Evolutionary conservation across 1,140 invertebrate species (phyloP).

Genomic region (Caerostris darwini): DNA sequence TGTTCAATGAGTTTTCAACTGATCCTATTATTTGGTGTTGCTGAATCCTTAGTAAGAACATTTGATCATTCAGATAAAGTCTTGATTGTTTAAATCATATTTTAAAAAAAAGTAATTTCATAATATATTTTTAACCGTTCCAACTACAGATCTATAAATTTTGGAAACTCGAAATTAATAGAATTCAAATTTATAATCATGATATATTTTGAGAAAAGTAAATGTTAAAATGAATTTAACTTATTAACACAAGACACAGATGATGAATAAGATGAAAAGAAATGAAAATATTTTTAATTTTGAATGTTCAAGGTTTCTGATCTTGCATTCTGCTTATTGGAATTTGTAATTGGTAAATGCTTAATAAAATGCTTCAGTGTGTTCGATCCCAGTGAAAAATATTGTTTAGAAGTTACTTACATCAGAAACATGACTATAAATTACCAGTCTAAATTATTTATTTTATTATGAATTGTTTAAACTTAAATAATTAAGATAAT

Average conservation of each 20-base stretch:
- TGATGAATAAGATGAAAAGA: background rate
- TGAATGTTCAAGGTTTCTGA: too few relatives aligned
- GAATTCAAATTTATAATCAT: too few relatives aligned
- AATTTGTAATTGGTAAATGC: background rate
- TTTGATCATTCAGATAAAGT: background rate
- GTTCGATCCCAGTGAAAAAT: background rate
- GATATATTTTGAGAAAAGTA: too few relatives aligned
- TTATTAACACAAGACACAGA: background rate
- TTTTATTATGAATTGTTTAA: background rate
- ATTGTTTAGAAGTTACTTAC: background rate
- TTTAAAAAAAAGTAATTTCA: background rate
- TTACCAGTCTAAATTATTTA: background rate
- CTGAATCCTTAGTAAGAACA: background rate
- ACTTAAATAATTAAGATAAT: background rate
- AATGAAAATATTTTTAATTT: background rate
- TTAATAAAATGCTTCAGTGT: background rate
- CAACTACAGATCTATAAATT: too few relatives aligned
- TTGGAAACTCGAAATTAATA: too few relatives aligned
- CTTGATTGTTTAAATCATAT: background rate
- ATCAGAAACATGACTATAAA: background rate
- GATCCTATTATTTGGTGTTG: too few relatives aligned
- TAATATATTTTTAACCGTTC: too few relatives aligned
- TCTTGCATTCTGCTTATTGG: too few relatives aligned
- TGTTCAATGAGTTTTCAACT: too few relatives aligned
- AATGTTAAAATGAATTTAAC: too few relatives aligned